A percentile compares a stretch with the other conserved stretches of the same genome.
Evolutionary conservation across 2,797 vertebrate genomes (phyloP).

Genomic region (Catostomus latipinnis): DNA sequence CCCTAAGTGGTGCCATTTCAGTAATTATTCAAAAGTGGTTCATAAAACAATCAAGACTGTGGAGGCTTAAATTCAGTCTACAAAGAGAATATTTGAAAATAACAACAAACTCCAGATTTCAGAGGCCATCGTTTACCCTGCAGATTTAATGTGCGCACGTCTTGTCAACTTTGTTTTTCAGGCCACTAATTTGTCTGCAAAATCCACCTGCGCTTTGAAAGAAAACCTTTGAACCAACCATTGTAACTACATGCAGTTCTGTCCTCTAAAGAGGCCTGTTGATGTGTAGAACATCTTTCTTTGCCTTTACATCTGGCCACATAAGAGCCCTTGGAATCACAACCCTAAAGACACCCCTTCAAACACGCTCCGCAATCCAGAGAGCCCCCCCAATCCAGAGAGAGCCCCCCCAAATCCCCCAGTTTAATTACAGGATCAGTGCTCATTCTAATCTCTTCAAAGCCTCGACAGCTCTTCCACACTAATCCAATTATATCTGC

Average conservation of each 20-base stretch:
- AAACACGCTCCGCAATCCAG: conserved; percentile 50
- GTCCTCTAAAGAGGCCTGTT: conserved; percentile 62
- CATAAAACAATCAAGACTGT: too few species aligned
- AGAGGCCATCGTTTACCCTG: background rate
- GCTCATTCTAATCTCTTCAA: conserved; percentile 97
- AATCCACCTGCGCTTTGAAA: conserved; percentile 55
- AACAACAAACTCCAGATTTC: background rate
- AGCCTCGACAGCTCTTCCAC: conserved; percentile 85
- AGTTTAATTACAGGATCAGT: conserved; percentile 98
- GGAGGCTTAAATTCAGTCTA: too few species aligned
- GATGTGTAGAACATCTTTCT: conserved; percentile 68
- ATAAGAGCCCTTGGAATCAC: conserved; percentile 72
- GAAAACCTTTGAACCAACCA: conserved; percentile 55
- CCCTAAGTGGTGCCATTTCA: too few species aligned
- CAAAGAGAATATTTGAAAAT: background rate
- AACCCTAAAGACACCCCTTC: conserved; percentile 58
- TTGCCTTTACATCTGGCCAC: conserved; percentile 66
- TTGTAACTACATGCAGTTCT: conserved; percentile 54
- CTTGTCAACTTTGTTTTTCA: conserved; percentile 41
- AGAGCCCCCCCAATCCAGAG: conserved; percentile 54
- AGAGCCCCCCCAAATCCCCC: conserved; percentile 69
- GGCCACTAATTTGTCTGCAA: conserved; percentile 51
- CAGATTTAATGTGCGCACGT: conserved; percentile 25
- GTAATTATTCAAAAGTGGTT: too few species aligned
- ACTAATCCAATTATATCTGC: conserved; percentile 99